Conservation (phyloP, 2,888 invertebrate genomes). For the Junonia oenone region DNA sequence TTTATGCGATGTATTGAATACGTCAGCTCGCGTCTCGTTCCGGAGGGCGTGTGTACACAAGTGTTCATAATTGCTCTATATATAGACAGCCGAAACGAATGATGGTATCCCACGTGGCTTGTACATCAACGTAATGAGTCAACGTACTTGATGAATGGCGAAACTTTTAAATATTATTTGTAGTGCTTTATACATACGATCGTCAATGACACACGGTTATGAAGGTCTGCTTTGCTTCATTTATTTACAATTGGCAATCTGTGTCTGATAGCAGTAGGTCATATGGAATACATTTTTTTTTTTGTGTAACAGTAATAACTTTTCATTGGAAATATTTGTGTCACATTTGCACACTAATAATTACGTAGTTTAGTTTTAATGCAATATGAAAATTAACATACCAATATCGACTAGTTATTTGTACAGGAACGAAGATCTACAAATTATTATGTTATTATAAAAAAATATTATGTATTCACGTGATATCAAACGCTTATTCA, state of each 20-base stretch:
- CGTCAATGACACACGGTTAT: too few relatives aligned
- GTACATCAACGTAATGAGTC: background rate
- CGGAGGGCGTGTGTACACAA: slow-evolving; percentile 7
- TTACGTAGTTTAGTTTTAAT: too few relatives aligned
- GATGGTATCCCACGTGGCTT: slow-evolving; percentile 7
- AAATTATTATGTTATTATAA: too few relatives aligned
- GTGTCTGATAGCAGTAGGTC: background rate
- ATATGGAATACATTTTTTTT: too few relatives aligned
- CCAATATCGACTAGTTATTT: too few relatives aligned
- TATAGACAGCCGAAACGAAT: slow-evolving; percentile 5
- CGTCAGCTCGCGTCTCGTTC: background rate
- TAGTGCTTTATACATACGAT: background rate
- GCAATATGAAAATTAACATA: too few relatives aligned
- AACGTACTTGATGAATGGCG: background rate
- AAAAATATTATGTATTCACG: too few relatives aligned
- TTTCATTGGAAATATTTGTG: too few relatives aligned
- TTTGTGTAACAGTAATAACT: too few relatives aligned
- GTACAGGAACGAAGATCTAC: too few relatives aligned
- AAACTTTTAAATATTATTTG: background rate
- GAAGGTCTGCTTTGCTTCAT: background rate
- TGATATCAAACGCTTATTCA: too few relatives aligned
- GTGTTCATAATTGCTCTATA: slow-evolving; percentile 16
- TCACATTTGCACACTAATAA: too few relatives aligned
- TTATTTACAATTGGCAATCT: background rate
- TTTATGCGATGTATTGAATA: background rate